A percentile compares a stretch with the other conserved stretches of the same genome.
These are phyloP conservation scores for Selene dorsalis DNA, from an alignment of 2,797 vertebrate species.

Conservation along the genomic window DNA sequence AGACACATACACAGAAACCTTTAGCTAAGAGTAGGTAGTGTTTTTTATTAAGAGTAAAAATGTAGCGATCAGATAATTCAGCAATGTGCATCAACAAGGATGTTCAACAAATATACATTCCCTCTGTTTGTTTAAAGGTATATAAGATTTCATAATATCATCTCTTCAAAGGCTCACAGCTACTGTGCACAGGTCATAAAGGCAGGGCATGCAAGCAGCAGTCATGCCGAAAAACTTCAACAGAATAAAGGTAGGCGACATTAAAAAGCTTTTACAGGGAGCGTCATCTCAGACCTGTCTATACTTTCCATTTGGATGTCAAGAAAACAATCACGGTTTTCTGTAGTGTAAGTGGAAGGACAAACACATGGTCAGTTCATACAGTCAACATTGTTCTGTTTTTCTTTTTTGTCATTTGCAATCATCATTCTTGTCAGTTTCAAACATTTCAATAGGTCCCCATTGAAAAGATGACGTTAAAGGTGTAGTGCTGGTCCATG, in stretches of 20 bases:
- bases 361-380: neutral
- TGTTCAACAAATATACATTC: slow-evolving; percentile 82
- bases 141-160: slow-evolving; percentile 58
- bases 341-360: neutral
- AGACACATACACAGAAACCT: neutral
- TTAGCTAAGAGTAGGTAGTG: slow-evolving; percentile 34
- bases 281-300: slow-evolving; percentile 13
- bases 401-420: slow-evolving; percentile 11
- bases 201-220: slow-evolving; percentile 82
- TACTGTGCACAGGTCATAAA: slow-evolving; percentile 74
- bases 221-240: slow-evolving; percentile 69
- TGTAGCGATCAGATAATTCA: slow-evolving; percentile 55
- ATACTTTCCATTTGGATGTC: neutral
- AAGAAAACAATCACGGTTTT: slow-evolving; percentile 9
- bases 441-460: slow-evolving; percentile 1
- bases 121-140: slow-evolving; percentile 73
- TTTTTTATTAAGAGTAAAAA: slow-evolving; percentile 83
- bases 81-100: slow-evolving; percentile 69
- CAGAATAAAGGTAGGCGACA: slow-evolving; percentile 61
- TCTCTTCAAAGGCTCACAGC: slow-evolving; percentile 66
- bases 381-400: slow-evolving; percentile 11
- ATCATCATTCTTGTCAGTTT: slow-evolving; percentile 1
- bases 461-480: slow-evolving; percentile 4
- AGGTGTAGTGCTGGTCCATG: slow-evolving; percentile 1
- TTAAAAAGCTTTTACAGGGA: slow-evolving; percentile 60